Conservation (phyloP, 2,113 vertebrate genomes). For the Corvus cornix region DNA sequence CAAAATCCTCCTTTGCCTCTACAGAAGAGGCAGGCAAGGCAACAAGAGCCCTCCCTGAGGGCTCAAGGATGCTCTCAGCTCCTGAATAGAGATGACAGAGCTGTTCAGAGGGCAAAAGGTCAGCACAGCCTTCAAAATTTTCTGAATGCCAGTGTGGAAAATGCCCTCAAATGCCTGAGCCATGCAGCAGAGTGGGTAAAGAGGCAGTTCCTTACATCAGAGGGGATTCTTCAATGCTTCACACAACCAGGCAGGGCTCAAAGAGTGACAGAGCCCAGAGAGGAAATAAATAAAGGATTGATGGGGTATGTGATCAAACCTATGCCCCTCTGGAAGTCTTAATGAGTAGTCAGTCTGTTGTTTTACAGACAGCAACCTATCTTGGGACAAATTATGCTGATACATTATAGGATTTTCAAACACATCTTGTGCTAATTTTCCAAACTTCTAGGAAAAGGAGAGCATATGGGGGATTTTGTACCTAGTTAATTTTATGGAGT, state of each 20-base stretch:
- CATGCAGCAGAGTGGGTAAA: neutral
- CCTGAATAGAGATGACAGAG: neutral
- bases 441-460: neutral
- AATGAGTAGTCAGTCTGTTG: neutral
- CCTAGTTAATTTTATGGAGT: conserved; percentile 20
- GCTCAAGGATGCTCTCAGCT: neutral
- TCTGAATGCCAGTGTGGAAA: neutral
- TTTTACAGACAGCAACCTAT: neutral
- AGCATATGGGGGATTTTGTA: neutral
- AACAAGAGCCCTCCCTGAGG: neutral
- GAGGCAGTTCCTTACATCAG: neutral
- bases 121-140: neutral
- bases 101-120: neutral
- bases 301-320: neutral
- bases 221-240: neutral
- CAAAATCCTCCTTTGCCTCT: neutral
- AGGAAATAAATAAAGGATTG: neutral
- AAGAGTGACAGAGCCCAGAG: neutral
- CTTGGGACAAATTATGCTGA: neutral
- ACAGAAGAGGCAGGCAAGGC: neutral
- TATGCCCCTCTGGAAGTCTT: neutral
- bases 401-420: neutral
- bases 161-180: neutral
- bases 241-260: neutral
- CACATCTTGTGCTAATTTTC: neutral